These are phyloP conservation scores for Caenorhabditis panamensis DNA, from an alignment of 2,888 invertebrate species.

Conservation along the genomic window DNA sequence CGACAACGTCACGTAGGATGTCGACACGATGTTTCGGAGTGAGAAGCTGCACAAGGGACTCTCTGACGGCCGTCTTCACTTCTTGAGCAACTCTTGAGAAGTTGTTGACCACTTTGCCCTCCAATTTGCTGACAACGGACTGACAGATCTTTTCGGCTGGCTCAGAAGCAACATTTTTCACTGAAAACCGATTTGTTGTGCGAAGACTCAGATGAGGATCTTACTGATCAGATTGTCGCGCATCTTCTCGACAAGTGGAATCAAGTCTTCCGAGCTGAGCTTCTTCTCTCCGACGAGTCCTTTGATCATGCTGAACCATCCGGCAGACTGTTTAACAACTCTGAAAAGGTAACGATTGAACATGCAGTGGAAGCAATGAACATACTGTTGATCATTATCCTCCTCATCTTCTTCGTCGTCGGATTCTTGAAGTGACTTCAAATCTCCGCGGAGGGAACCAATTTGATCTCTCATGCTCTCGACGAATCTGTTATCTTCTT, in stretches of 20 bases:
- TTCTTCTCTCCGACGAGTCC: constrained; percentile 86
- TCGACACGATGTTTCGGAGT: constrained; percentile 96
- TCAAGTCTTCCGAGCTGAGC: constrained; percentile 88
- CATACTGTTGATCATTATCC: constrained; percentile 7
- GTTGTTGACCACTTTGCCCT: constrained; percentile 87
- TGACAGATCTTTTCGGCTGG: constrained; percentile 89
- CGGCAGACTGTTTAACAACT: constrained; percentile 65
- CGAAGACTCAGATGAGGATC: neutral
- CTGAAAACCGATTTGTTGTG: constrained; percentile 79
- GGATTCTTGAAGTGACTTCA: constrained; percentile 82
- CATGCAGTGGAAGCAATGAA: too few species aligned
- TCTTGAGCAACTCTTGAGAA: constrained; percentile 92
- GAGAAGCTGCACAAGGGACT: constrained; percentile 92
- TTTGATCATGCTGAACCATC: constrained; percentile 90
- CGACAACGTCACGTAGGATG: constrained; percentile 94
- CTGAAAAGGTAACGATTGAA: constrained; percentile 44
- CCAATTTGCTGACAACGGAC: constrained; percentile 77
- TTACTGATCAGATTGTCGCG: constrained; percentile 91
- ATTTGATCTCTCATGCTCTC: constrained; percentile 76
- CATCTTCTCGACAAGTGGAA: constrained; percentile 92
- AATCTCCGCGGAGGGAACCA: constrained; percentile 82
- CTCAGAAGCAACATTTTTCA: constrained; percentile 97
- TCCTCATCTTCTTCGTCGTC: constrained; percentile 72
- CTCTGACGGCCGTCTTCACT: constrained; percentile 91
- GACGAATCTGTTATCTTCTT: constrained; percentile 54